Evolutionary conservation across 2,888 invertebrate genomes (phyloP), one percentile per base, ranked within the genome.

Genomic region (Uloborus plumipes): DNA sequence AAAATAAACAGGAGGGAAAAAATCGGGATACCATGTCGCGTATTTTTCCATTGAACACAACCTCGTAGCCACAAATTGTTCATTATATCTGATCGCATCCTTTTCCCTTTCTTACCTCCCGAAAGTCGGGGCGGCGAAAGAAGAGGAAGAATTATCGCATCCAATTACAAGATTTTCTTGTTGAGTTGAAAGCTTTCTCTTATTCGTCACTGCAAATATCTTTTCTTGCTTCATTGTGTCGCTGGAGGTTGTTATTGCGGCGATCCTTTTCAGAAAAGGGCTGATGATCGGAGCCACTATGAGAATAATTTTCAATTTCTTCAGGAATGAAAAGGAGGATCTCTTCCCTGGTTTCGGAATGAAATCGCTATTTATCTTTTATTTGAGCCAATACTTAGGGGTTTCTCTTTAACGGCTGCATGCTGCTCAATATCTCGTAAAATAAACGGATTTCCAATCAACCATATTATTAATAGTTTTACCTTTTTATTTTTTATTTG

Each of bases 91-190:
- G 72, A 72, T 79, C 47, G 61, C 47, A 73, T 67, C 73, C 62
- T 74, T 77, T 50, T 49, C 16, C n/a, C 49, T 62, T 62, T 39
- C n/a, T 51, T 67, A 31, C 73, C 64, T 71, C 65, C 9, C 3
- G 39, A 39, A 39, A 39, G 39, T 39, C 9, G 39, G n/a, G 64
- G 69, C 69, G 49, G 64, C 39, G 9, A 26, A 61, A 47, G 39
- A 22, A 15, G 18, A 47, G 66, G 26, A 73, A 74, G 80, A 80
- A 74, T 74, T 80, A 74, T 80, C 73, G 79, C 73, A 64, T 80
- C 67, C 74, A 80, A 80, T 74, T 80, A 74, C 80, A 69, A 55
- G 80, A 65, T 80, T 69, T 80, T 74, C 74, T 80, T 80, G 69
- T 73, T 67, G 55, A 74, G 47, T 70, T 70, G 69, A 70, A 70